Evolutionary conservation across 2,113 vertebrate species (phyloP), one percentile per base, ranked within the genome.

Genomic region (Grus americana): DNA sequence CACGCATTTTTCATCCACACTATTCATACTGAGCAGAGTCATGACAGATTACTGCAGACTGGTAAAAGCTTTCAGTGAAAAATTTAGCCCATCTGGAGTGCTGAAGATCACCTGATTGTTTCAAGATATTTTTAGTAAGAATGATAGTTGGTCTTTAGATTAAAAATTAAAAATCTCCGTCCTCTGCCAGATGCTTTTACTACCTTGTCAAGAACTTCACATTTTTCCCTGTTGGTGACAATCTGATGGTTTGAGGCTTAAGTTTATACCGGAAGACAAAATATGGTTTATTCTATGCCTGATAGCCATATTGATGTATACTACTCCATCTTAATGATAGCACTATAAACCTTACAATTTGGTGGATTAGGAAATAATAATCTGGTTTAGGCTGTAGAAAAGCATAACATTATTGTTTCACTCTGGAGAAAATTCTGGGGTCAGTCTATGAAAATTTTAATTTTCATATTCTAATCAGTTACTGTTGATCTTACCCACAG

Each of bases 61-160:
- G 46, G 80, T 88, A 86, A 90, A 80, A 74, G 86, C 58, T 59
- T 94, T 81, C 79, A 34, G 87, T 36, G 52, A 67, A 93, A 96
- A 93, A 94, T 74, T 82, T 66, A 86, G 75, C 24, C 71, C 72
- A 88, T 85, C 71, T 75, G 78, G 70, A 75, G 72, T 54, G 62
- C 44, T 70, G 79, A 87, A 75, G 83, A 95, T 92, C 79, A 91
- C 92, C 74, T 93, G 79, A 91, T 91, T 86, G 46, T 88, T 93
- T 92, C 7, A 6, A 72, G 54, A 49, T 91, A 78, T 92, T 88
- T 97, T 97, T 96, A 93, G 87, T 55, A 88, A 55, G 82, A 90
- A 93, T 59, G 71, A 71, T 86, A 91, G 66, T 86, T 96, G 52
- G 30, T 85, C 73, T 93, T 93, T 47, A 83, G 95, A 96, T 94